Conservation (phyloP, 2,797 vertebrate genomes). For the Alexandromys oeconomus region DNA sequence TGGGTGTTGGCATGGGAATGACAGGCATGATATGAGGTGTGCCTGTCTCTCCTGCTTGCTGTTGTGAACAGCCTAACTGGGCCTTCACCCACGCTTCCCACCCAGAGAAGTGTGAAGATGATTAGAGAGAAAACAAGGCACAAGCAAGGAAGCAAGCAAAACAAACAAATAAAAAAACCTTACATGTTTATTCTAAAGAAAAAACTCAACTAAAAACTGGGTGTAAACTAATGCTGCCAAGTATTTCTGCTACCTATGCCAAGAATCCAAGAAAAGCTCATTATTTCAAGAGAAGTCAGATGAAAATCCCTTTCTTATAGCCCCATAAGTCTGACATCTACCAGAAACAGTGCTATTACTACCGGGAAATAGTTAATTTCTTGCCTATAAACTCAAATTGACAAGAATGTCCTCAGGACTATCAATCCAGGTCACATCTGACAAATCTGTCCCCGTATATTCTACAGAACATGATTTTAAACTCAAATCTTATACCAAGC, state of each 20-base stretch:
- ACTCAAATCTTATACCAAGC: neutral
- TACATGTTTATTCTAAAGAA: slow-evolving; percentile 18
- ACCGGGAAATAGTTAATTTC: neutral
- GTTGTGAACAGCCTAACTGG: neutral
- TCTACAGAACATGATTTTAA: slow-evolving; percentile 2
- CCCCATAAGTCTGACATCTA: neutral
- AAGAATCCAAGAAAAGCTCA: slow-evolving; percentile 22
- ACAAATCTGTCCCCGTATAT: neutral
- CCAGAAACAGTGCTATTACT: neutral
- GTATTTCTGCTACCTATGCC: slow-evolving; percentile 5
- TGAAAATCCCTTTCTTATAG: neutral
- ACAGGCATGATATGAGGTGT: neutral
- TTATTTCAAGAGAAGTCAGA: slow-evolving; percentile 19
- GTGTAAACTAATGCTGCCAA: slow-evolving; percentile 12
- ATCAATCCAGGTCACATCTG: neutral
- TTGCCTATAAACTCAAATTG: neutral
- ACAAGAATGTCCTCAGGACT: slow-evolving; percentile 19
- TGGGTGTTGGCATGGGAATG: neutral
- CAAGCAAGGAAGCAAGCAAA: neutral
- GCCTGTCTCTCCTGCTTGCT: neutral
- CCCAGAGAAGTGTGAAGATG: neutral
- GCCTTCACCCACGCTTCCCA: neutral
- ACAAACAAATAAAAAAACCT: neutral
- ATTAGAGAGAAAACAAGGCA: neutral
- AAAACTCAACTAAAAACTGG: neutral